A percentile compares a stretch with the other conserved stretches of the same genome.
Conservation (phyloP, 2,113 vertebrate species). For the Carlito syrichta region DNA sequence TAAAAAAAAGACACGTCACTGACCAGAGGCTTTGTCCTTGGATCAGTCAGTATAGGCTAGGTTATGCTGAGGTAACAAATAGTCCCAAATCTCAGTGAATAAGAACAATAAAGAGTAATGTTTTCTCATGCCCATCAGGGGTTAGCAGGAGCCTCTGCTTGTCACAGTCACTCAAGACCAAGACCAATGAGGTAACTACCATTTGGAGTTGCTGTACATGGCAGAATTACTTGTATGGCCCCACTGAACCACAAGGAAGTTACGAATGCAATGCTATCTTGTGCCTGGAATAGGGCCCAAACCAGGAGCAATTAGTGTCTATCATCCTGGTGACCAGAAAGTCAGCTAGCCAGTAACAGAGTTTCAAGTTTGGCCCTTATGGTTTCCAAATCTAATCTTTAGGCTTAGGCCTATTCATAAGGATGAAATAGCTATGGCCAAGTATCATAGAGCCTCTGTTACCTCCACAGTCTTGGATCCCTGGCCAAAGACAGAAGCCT, state of each 20-base stretch:
- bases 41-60: neutral
- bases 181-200: neutral
- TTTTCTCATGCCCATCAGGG: neutral
- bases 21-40: neutral
- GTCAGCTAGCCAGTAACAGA: neutral
- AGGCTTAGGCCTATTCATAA: neutral
- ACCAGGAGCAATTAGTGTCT: neutral
- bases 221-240: neutral
- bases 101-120: neutral
- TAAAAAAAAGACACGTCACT: neutral
- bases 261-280: neutral
- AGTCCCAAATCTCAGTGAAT: neutral
- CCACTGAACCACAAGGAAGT: neutral
- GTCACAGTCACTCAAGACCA: neutral
- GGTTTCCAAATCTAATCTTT: neutral
- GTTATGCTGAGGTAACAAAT: neutral
- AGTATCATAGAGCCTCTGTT: neutral
- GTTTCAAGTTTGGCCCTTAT: no score
- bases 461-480: neutral
- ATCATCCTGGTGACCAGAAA: neutral
- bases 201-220: neutral
- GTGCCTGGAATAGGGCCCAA: neutral
- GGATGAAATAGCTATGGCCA: neutral
- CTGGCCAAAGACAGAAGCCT: slow-evolving; percentile 6
- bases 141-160: neutral